Evolutionary conservation across 2,888 invertebrate genomes (phyloP), one percentile per base, ranked within the genome.

Genomic region (Chrysolina haemoptera): DNA sequence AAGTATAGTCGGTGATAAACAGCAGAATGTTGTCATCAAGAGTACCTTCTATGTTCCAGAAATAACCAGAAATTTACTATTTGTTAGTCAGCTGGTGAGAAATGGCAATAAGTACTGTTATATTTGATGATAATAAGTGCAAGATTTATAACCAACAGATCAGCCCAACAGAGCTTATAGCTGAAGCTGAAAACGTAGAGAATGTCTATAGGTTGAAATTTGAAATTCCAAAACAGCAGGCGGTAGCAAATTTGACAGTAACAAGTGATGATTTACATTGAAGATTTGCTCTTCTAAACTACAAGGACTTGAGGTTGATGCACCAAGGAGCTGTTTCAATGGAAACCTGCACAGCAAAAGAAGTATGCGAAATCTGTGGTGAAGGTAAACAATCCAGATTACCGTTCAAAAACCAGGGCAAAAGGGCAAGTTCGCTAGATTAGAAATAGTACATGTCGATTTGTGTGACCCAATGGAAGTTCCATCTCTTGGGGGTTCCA

Each of bases 341-440:
- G 35, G 35, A 35, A 35, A 35, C 35, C 35, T 35, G 35, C 0
- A 35, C 35, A 35, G 35, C 35, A 35, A 35, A n/a, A 6, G 8
- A 35, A 35, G 35, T 35, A 35, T 50, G 50, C 18, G 14, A 43
- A 43, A 50, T n/a, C 9, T 50, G 50, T 18, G 1, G 65, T 78
- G 82, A 84, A 64, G 83, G 80, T 0, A 84, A 83, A 63, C 82
- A 84, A 55, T 11, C 70, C 1, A 73, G 84, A 27, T 77, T 82
- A 55, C 83, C 83, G 10, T 85, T 85, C 68, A 43, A 48, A 35
- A 43, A 3, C 27, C 1, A 27, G 27, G 74, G 75, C 20, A 48
- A 35, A 6, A 53, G 74, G 35, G 71, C 71, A 5, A 66, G 22
- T 41, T 11, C 48, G n/a, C 10, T 75, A 12, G n/a, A n/a, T 41